Percentiles rank a stretch among this genome's conserved stretches.
These are phyloP conservation scores for Psilopogon haemacephalus DNA, from an alignment of 2,113 vertebrate genomes.

Conservation along the genomic window DNA sequence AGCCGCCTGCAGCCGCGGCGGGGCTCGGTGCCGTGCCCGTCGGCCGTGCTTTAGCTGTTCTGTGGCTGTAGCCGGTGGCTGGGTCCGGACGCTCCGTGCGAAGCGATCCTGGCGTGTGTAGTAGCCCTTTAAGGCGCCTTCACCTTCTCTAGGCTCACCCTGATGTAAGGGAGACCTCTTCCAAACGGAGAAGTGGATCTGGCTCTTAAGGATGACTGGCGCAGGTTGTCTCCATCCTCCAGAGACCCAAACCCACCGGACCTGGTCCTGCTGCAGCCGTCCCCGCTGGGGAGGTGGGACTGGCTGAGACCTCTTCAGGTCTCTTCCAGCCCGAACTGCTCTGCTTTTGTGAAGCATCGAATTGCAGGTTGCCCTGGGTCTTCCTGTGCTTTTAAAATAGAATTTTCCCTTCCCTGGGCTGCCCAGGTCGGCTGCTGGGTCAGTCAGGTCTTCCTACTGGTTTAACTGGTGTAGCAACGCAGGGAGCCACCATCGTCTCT, in stretches of 20 bases:
- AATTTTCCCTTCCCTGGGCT: neutral
- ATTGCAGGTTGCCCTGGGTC: neutral
- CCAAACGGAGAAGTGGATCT: accelerated
- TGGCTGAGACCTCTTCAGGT: neutral
- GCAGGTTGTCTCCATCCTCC: neutral
- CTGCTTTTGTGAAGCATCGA: neutral
- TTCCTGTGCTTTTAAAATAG: neutral
- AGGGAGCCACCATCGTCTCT: neutral
- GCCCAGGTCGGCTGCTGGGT: accelerated
- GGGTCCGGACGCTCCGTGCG: neutral
- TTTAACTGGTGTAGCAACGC: neutral
- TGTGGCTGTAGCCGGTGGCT: accelerated
- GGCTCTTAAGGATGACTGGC: accelerated
- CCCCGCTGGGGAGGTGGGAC: accelerated
- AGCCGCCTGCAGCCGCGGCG: neutral
- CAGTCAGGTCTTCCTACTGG: accelerated
- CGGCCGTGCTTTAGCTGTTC: too few species aligned
- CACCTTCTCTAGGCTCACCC: too few species aligned
- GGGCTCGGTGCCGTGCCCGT: too few species aligned
- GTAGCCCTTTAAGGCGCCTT: accelerated
- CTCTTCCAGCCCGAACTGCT: neutral
- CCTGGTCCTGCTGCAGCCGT: neutral
- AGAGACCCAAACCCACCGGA: neutral
- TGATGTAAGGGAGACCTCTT: too few species aligned
- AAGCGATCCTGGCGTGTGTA: accelerated